Conservation (phyloP, 2,797 vertebrate genomes). For the Echeneis naucrates region DNA sequence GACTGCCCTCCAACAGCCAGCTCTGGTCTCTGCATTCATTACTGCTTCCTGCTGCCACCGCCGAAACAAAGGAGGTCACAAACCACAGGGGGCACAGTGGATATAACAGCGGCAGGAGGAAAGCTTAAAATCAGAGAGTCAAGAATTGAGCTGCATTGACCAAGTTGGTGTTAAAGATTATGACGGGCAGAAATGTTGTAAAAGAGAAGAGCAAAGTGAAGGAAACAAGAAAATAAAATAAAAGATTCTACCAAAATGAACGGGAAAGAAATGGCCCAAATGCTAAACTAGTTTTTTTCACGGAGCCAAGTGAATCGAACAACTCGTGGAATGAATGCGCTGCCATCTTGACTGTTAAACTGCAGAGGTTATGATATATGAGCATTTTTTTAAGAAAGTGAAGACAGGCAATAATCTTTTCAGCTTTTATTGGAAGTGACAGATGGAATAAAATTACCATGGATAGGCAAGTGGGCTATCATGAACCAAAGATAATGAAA, state of each 20-base stretch:
- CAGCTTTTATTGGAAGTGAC: constrained; percentile 45
- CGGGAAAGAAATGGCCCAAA: constrained; percentile 5
- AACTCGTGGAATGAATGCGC: constrained; percentile 17
- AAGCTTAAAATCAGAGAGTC: constrained; percentile 15
- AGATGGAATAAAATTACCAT: constrained; percentile 57
- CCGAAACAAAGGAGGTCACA: constrained; percentile 47
- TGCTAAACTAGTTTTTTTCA: constrained; percentile 16
- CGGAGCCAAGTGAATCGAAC: constrained; percentile 28
- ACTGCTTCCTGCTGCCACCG: constrained; percentile 33
- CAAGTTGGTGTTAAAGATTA: not conserved
- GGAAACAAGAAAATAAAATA: not conserved
- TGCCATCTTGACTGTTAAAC: constrained; percentile 28
- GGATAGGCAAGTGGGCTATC: constrained; percentile 45
- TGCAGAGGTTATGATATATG: constrained; percentile 38
- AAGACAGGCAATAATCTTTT: constrained; percentile 42
- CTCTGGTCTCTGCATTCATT: constrained; percentile 37
- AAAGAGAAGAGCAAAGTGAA: not conserved
- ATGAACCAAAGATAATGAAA: constrained; percentile 50
- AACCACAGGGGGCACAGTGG: constrained; percentile 14
- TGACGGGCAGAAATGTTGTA: not conserved
- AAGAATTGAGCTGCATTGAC: constrained; percentile 3
- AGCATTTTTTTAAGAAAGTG: constrained; percentile 8
- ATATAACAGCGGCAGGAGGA: constrained; percentile 12
- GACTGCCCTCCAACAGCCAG: constrained; percentile 52
- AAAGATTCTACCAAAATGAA: constrained; percentile 5